Conservation (phyloP, 1,140 invertebrate species). For the Belonocnema kinseyi region DNA sequence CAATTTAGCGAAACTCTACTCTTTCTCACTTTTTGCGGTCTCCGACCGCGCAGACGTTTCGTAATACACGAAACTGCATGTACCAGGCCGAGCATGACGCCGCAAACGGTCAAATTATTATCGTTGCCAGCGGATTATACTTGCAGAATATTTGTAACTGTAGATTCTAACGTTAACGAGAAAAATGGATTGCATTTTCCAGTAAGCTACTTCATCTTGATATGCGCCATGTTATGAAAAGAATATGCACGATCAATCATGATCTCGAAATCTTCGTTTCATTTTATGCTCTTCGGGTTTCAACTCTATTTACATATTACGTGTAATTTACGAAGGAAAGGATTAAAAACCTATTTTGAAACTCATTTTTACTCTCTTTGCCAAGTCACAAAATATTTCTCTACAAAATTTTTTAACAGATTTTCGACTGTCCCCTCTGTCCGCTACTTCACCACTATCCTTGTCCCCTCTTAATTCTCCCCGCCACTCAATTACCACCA, state of each 20-base stretch:
- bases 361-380: too few relatives aligned
- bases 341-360: too few relatives aligned
- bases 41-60: constrained; percentile 21
- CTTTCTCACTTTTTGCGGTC: neutral
- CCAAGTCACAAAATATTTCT: too few relatives aligned
- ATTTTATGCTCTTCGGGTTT: neutral
- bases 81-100: constrained; percentile 23
- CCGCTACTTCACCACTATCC: too few relatives aligned
- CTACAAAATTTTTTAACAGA: too few relatives aligned
- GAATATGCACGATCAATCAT: constrained; percentile 17
- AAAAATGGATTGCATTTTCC: constrained; percentile 21
- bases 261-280: constrained; percentile 25
- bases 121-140: constrained; percentile 3
- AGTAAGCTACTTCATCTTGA: constrained; percentile 11
- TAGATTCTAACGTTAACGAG: constrained; percentile 27
- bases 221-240: neutral
- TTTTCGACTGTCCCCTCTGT: too few relatives aligned
- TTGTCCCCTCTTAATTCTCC: too few relatives aligned
- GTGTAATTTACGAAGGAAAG: neutral
- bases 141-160: constrained; percentile 27
- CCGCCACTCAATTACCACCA: too few relatives aligned
- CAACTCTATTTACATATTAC: neutral
- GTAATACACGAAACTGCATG: constrained; percentile 27
- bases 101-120: constrained; percentile 26
- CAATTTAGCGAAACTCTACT: neutral